Percentiles rank a stretch among this genome's conserved stretches.
Conservation (phyloP, 2,113 vertebrate genomes). For the Pelvicachromis taeniatus region DNA sequence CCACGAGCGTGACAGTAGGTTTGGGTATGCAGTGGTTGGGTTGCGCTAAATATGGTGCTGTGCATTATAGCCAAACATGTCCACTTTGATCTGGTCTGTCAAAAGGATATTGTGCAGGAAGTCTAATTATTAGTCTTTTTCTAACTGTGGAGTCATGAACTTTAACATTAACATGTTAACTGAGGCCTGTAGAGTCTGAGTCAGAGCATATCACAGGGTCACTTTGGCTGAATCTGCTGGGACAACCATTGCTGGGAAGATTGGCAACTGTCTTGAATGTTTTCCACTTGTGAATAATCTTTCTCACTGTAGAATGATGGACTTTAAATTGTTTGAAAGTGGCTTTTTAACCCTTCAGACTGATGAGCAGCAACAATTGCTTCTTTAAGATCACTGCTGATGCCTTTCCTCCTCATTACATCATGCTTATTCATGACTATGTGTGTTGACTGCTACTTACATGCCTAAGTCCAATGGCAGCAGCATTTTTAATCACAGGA, state of each 20-base stretch:
- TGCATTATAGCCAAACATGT: neutral
- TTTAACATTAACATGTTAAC: neutral
- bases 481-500: rapidly evolving
- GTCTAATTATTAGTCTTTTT: neutral
- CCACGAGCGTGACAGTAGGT: neutral
- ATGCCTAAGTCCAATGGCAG: neutral
- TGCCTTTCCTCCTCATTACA: neutral
- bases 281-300: neutral
- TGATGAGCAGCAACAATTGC: neutral
- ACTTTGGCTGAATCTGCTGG: neutral
- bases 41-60: neutral
- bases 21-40: neutral
- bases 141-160: neutral
- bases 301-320: neutral
- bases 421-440: neutral
- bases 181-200: neutral
- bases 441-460: neutral
- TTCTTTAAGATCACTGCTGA: neutral
- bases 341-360: neutral
- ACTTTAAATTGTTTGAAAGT: neutral
- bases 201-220: neutral
- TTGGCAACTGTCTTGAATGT: too few species aligned
- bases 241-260: rapidly evolving
- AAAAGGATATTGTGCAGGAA: neutral
- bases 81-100: neutral